phyloP scores from a whole-genome alignment of 2,797 vertebrate species.

The Oreortyx pictus region DNA sequence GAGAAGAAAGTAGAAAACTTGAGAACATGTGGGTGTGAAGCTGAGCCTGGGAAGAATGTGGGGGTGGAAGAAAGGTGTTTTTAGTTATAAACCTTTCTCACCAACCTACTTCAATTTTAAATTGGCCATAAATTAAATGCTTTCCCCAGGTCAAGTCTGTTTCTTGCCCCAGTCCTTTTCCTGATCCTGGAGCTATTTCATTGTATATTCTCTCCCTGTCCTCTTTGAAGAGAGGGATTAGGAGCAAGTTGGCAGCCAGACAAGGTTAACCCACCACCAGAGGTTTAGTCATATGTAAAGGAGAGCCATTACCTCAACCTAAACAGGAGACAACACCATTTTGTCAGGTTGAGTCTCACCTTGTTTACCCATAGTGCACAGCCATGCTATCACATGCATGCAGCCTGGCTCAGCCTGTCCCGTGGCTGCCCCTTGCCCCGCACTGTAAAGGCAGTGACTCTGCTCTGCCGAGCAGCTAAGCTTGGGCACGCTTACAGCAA shows the following conservation, averaged over 20 bases:
- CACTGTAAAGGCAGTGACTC: no score
- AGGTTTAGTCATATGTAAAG: neutral
- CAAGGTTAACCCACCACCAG: neutral
- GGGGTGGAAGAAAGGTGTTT: fast-evolving
- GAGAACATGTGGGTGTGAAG: neutral
- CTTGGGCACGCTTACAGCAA: no score
- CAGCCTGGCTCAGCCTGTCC: no score
- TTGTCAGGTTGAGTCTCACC: neutral
- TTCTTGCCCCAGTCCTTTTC: neutral
- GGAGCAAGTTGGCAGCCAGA: neutral
- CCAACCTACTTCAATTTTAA: neutral
- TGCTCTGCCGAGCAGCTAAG: no score
- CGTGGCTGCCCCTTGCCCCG: no score
- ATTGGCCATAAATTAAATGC: neutral
- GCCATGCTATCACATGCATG: no score
- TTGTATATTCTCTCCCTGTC: neutral
- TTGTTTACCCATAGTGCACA: neutral
- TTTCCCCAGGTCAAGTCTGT: neutral
- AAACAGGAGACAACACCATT: fast-evolving
- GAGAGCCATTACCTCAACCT: neutral
- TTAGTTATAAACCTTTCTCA: neutral
- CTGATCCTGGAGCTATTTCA: neutral
- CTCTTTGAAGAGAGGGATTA: fast-evolving
- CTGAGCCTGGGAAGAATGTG: neutral
- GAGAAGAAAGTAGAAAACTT: neutral